Conservation (phyloP, 2,888 invertebrate genomes). For the Andrena camellia region DNA sequence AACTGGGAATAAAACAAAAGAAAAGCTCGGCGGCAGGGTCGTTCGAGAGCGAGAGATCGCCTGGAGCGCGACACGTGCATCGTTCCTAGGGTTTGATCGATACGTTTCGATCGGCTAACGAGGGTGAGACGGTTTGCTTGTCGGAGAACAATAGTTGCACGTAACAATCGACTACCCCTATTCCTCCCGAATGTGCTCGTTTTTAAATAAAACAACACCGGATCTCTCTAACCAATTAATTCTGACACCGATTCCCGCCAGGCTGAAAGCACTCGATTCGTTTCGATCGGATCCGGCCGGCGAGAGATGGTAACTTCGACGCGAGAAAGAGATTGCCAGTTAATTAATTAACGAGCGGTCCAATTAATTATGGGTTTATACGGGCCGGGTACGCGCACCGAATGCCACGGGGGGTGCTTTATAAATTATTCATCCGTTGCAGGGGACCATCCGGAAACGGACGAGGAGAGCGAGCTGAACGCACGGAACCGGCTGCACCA, state of each 20-base stretch:
- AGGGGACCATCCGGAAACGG: conserved; percentile 82
- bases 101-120: neutral
- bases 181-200: too few species aligned
- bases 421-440: conserved; percentile 58
- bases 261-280: conserved; percentile 26
- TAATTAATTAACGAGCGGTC: conserved; percentile 55
- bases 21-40: neutral
- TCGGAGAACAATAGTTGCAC: conserved; percentile 11
- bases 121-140: conserved; percentile 12
- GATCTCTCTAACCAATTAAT: conserved; percentile 32
- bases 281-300: conserved; percentile 21
- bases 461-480: conserved; percentile 82
- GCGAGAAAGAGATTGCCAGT: conserved; percentile 44
- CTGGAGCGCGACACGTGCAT: neutral
- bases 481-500: conserved; percentile 79
- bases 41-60: neutral
- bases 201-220: conserved; percentile 5
- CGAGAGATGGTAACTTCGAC: conserved; percentile 45
- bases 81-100: neutral
- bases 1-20: neutral
- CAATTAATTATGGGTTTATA: conserved; percentile 50
- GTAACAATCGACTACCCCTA: neutral
- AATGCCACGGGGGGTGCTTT: conserved; percentile 24
- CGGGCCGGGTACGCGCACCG: neutral
- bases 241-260: conserved; percentile 4